Percentiles rank a stretch among this genome's conserved stretches.
These are phyloP conservation scores for Drosophila mimica DNA, from an alignment of 2,888 invertebrate species.

Conservation along the genomic window DNA sequence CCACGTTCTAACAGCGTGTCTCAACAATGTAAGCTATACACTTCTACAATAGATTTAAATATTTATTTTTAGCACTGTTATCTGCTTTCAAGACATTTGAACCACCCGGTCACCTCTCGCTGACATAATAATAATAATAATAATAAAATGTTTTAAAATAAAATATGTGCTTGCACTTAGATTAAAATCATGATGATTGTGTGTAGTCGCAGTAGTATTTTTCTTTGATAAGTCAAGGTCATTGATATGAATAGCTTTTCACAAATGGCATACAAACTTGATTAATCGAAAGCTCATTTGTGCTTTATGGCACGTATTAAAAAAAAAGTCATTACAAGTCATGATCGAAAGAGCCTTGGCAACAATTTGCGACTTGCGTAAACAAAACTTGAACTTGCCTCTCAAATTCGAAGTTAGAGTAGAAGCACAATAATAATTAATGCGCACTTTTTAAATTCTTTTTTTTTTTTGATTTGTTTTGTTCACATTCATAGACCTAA, in stretches of 20 bases:
- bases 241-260: conserved; percentile 24
- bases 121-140: conserved; percentile 44
- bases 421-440: conserved; percentile 21
- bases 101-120: background rate
- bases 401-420: conserved; percentile 5
- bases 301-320: background rate
- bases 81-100: conserved; percentile 33
- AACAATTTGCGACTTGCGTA: conserved; percentile 31
- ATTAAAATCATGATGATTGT: conserved; percentile 30
- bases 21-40: conserved; percentile 1
- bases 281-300: conserved; percentile 5
- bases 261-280: conserved; percentile 8
- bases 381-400: conserved; percentile 54
- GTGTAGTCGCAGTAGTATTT: conserved; percentile 6
- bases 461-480: background rate
- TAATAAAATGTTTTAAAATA: conserved; percentile 43
- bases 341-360: conserved; percentile 38
- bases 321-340: conserved; percentile 15
- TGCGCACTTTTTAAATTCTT: conserved; percentile 30
- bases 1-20: conserved; percentile 37
- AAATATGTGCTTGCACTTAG: conserved; percentile 30
- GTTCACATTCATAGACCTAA: background rate
- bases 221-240: conserved; percentile 56
- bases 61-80: conserved; percentile 24
- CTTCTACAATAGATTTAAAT: conserved; percentile 17